Base-by-base conservation (phyloP, 2,113 vertebrate species). In the Sylvilagus bachmani region DNA sequence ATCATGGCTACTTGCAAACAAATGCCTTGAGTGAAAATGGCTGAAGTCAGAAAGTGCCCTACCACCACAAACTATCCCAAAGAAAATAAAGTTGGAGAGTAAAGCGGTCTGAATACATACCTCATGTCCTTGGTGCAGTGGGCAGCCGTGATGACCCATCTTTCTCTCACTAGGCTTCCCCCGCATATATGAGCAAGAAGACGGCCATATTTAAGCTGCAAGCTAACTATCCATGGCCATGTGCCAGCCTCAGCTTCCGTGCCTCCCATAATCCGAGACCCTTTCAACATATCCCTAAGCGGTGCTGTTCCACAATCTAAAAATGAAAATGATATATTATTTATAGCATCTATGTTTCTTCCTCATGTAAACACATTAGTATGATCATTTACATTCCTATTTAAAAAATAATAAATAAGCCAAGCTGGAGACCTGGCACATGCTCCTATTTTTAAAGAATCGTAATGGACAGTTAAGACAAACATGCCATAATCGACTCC, bases 191-290 rank as follows among this genome's bases (percentile, higher is more conserved):
- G 99, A 21, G 0, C 1, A 0, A 14, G 10, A 0, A 0, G 0
- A 1, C 0, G 89, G 0, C 55, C 64, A 0, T 10, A 14, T 0
- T 16, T 84, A 8, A 94, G 0, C 97, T 99, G 99, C 62, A 99
- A 97, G 93, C 99, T 99, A 44, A 99, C 98, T 21, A 99, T 93
- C 99, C 99, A 99, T 0, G 99, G 99, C 99, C 99, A 99, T 0
- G 98, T 96, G 0, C 99, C 99, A 0, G 1, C 0, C 0, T 0
- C 36, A 1, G 98, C 95, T 0, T 94, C 83, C 0, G 38, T 89
- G 3, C 98, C 98, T 0, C 98, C 98, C 2, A 98, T 19, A 22
- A 98, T 90, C 10, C 98, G 97, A 33, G 96, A 94, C 3, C 92
- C 97, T 1, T 53, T 17, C 44, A 11, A 0, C 3, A 5, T 3